These are phyloP conservation scores for Panagrolaimus sp. DNA, from an alignment of 1,140 invertebrate species.

Conservation along the genomic window DNA sequence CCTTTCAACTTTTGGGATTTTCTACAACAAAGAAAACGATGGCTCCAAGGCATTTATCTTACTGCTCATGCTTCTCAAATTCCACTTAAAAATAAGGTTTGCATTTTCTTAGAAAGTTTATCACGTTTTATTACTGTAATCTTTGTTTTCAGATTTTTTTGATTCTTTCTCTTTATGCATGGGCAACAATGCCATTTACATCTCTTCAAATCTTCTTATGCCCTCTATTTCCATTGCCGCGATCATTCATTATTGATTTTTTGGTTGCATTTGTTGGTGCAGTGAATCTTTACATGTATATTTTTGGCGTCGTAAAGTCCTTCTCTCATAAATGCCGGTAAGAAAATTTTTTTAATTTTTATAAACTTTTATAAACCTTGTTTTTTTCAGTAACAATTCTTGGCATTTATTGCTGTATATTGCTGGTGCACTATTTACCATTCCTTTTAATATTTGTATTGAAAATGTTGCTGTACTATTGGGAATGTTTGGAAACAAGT, in stretches of 20 bases:
- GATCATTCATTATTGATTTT: slow-evolving; percentile 48
- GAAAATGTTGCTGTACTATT: slow-evolving; percentile 58
- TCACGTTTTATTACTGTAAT: neutral
- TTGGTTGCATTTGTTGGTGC: slow-evolving; percentile 59
- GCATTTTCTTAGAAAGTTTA: neutral
- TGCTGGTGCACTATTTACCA: slow-evolving; percentile 51
- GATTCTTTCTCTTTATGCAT: slow-evolving; percentile 83
- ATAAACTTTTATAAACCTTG: neutral
- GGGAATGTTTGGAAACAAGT: slow-evolving; percentile 55
- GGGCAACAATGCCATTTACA: slow-evolving; percentile 78
- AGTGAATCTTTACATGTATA: slow-evolving; percentile 59
- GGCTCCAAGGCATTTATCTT: slow-evolving; percentile 89
- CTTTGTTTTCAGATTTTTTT: slow-evolving; percentile 66
- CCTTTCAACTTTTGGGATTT: slow-evolving; percentile 91
- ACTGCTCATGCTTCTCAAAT: slow-evolving; percentile 84
- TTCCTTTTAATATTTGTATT: slow-evolving; percentile 59
- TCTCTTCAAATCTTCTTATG: slow-evolving; percentile 52
- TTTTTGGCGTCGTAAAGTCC: slow-evolving; percentile 58
- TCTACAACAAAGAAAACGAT: slow-evolving; percentile 87
- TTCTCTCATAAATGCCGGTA: slow-evolving; percentile 59
- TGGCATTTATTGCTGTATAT: slow-evolving; percentile 50
- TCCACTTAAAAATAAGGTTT: slow-evolving; percentile 62
- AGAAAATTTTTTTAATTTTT: slow-evolving; percentile 17
- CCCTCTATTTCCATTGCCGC: slow-evolving; percentile 53
- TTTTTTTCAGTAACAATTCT: slow-evolving; percentile 45